These are phyloP conservation scores for Tholera decimalis DNA, from an alignment of 2,888 invertebrate species.

Conservation along the genomic window DNA sequence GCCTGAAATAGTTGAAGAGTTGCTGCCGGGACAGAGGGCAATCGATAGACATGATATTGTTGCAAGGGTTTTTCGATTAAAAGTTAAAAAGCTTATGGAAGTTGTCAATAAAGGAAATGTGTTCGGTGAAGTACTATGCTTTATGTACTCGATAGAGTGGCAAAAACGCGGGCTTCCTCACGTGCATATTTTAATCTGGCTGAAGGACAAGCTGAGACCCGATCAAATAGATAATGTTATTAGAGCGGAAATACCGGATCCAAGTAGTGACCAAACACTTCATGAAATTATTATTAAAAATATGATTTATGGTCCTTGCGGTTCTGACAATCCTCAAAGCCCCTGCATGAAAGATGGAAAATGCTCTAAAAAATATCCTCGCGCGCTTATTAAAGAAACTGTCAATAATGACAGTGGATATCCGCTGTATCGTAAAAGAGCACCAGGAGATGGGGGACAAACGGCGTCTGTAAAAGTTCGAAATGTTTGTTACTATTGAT, in stretches of 20 bases:
- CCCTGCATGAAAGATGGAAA: not conserved
- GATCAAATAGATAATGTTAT: not conserved
- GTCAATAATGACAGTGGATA: not conserved
- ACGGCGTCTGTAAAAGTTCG: too few species aligned
- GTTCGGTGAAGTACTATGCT: conserved; percentile 46
- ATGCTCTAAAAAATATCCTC: not conserved
- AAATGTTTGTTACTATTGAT: too few species aligned
- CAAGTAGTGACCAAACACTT: not conserved
- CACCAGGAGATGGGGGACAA: too few species aligned
- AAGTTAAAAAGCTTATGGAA: conserved; percentile 13
- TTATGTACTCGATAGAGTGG: conserved; percentile 44
- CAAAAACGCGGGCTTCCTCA: not conserved
- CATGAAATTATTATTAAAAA: not conserved
- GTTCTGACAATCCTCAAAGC: not conserved
- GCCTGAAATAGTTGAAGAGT: not conserved
- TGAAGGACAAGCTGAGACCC: not conserved
- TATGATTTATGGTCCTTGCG: not conserved
- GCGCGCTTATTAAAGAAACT: not conserved
- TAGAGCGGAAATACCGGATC: not conserved
- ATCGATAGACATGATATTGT: conserved; percentile 18
- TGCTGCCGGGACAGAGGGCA: not conserved
- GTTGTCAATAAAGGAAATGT: conserved; percentile 14
- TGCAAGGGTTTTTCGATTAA: conserved; percentile 6
- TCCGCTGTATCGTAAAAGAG: too few species aligned
- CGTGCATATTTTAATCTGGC: not conserved